These are phyloP conservation scores for Patella depressa DNA, from an alignment of 2,888 invertebrate genomes.

Conservation along the genomic window DNA sequence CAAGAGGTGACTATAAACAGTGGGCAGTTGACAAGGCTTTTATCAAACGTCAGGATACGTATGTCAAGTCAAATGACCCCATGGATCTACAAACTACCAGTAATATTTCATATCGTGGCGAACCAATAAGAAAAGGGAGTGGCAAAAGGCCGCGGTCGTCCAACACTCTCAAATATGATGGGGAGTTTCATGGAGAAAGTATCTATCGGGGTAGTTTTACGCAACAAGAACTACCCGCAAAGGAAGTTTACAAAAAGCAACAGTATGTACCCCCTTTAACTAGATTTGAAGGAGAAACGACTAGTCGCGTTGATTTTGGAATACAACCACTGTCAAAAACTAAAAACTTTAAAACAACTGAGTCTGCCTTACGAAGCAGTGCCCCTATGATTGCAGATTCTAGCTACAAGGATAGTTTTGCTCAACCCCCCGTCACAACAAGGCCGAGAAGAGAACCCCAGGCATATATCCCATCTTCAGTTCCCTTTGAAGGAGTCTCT, in stretches of 20 bases:
- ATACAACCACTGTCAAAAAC: slow-evolving; percentile 51
- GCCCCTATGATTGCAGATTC: slow-evolving; percentile 66
- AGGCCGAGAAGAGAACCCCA: slow-evolving; percentile 45
- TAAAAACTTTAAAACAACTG: slow-evolving; percentile 59
- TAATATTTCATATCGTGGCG: slow-evolving; percentile 42
- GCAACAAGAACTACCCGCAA: neutral
- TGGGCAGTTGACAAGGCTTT: slow-evolving; percentile 24
- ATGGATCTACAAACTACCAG: slow-evolving; percentile 33
- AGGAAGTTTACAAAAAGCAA: slow-evolving; percentile 24
- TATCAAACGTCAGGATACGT: neutral
- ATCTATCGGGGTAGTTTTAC: neutral
- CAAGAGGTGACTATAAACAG: slow-evolving; percentile 47
- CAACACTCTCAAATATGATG: neutral
- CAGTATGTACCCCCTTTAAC: slow-evolving; percentile 56
- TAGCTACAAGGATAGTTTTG: slow-evolving; percentile 65
- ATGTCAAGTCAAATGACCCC: neutral
- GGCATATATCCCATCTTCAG: slow-evolving; percentile 54
- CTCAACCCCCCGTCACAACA: slow-evolving; percentile 50
- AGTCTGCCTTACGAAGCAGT: slow-evolving; percentile 35
- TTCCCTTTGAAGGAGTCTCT: slow-evolving; percentile 62
- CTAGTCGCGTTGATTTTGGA: slow-evolving; percentile 61
- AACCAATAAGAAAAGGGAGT: slow-evolving; percentile 28
- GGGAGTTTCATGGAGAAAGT: neutral
- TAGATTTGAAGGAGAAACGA: slow-evolving; percentile 64
- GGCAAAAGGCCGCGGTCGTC: slow-evolving; percentile 51